phyloP scores from a whole-genome alignment of 2,113 vertebrate species.

The Pionites leucogaster region DNA sequence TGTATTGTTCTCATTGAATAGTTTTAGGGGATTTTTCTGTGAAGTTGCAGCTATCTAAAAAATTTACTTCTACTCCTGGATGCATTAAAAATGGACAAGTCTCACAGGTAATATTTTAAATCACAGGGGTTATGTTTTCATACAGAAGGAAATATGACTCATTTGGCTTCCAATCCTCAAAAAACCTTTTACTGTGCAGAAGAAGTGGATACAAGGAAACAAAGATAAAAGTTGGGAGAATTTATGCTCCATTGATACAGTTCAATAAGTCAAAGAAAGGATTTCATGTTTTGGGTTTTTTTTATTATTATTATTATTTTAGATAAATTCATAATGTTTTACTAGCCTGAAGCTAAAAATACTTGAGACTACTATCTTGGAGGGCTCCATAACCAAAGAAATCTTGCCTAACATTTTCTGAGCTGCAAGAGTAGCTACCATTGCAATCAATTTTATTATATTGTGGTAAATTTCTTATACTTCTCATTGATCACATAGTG shows the following conservation, averaged over 20 bases:
- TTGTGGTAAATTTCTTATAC: not conserved
- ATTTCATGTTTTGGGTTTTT: not conserved
- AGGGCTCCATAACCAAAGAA: not conserved
- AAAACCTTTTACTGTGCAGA: not conserved
- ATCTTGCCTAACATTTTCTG: not conserved
- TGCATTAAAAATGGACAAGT: not conserved
- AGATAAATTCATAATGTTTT: not conserved
- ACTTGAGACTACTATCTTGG: not conserved
- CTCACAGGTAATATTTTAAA: not conserved
- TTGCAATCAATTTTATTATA: not conserved
- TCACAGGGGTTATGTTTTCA: not conserved
- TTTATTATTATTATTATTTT: not conserved
- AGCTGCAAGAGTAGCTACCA: not conserved
- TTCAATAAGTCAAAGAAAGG: not conserved
- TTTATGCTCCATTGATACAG: not conserved
- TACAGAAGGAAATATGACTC: not conserved
- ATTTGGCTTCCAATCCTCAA: not conserved
- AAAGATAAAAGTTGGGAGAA: not conserved
- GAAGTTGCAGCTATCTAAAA: not conserved
- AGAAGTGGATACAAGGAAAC: not conserved
- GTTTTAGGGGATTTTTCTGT: not conserved
- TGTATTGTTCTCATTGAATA: not conserved
- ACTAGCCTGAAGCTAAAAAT: not conserved
- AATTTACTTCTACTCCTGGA: not conserved
- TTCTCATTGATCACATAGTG: not conserved